phyloP scores from a whole-genome alignment of 2,113 vertebrate genomes.

The Crotalus tigris region DNA sequence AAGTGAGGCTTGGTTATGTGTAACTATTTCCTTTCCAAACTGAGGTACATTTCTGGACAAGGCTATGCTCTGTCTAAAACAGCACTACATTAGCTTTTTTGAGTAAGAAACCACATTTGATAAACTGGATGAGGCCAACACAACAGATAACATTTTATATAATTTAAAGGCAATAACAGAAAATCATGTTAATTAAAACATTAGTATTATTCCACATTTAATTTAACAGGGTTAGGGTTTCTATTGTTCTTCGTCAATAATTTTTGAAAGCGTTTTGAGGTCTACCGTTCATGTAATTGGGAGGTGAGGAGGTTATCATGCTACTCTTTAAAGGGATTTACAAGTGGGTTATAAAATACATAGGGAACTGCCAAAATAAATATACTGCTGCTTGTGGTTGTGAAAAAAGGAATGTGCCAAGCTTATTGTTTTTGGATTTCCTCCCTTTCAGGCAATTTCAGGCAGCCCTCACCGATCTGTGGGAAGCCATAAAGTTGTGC shows the following conservation, averaged over 20 bases:
- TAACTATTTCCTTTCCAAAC: background rate
- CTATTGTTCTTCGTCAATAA: background rate
- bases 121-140: background rate
- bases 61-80: background rate
- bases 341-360: background rate
- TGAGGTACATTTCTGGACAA: background rate
- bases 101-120: background rate
- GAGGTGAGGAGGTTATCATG: background rate
- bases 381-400: background rate
- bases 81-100: background rate
- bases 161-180: background rate
- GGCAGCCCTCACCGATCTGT: slow-evolving; percentile 86
- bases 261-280: background rate
- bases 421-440: background rate
- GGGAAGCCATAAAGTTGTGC: slow-evolving; percentile 88
- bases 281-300: background rate
- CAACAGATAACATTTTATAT: background rate
- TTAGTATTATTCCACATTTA: background rate
- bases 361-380: background rate
- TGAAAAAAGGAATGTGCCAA: background rate
- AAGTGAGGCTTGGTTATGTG: background rate
- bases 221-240: background rate
- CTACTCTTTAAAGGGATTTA: background rate
- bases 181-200: background rate
- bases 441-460: slow-evolving; percentile 77